Percentiles rank a stretch among this genome's conserved stretches.
Evolutionary conservation across 30 jellyfish, hydroid and myxozoan genomes (phyloP).

Genomic region (Cassiopea xamachana): DNA sequence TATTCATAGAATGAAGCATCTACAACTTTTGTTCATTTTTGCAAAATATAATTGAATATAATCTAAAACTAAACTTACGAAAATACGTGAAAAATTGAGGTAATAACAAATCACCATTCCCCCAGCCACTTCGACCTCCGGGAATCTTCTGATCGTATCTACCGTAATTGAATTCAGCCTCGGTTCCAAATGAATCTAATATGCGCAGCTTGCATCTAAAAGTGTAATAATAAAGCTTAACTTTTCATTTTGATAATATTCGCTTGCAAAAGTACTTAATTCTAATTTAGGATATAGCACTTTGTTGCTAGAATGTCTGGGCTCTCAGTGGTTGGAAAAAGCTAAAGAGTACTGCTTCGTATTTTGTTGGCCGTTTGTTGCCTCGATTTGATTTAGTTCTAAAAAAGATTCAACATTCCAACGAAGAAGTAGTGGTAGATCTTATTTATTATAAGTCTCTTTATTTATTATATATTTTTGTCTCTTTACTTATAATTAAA

Average conservation of each 20-base stretch:
- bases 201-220: conserved; percentile 91
- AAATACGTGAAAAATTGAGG: conserved; percentile 81
- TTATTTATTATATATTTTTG: no score
- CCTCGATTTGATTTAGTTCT: not conserved
- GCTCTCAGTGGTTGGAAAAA: not conserved
- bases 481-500: no score
- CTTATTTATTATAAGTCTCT: no score
- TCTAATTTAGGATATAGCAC: not conserved
- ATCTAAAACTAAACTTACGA: conserved; percentile 70
- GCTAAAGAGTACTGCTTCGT: not conserved
- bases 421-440: no score
- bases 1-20: no score
- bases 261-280: not conserved
- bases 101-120: conserved; percentile 52
- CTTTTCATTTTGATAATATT: not conserved
- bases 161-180: conserved; percentile 88
- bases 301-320: not conserved
- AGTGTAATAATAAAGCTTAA: not conserved
- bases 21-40: no score
- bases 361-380: not conserved
- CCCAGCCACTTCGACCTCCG: conserved; percentile 90
- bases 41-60: not conserved
- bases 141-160: conserved; percentile 71
- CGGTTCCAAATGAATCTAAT: conserved; percentile 98
- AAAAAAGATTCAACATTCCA: not conserved